Base-by-base conservation (phyloP, 2,888 invertebrate species). In the Drosophila peninsularis region DNA sequence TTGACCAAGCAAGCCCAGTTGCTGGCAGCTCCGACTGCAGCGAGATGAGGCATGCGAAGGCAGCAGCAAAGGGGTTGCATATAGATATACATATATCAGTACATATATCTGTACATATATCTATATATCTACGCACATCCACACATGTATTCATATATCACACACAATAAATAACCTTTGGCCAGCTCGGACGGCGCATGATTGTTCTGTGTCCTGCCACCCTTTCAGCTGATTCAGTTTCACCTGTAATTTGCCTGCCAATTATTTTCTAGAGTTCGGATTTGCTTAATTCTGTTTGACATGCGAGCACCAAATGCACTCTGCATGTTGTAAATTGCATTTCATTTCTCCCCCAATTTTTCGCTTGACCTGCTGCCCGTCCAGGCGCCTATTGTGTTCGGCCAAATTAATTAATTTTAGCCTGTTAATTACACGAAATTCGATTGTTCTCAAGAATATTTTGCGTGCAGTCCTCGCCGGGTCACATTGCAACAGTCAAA, bases 211-310 rank as follows among this genome's bases (percentile, higher is more conserved):
- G n/a, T 6, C 13, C 13, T 17, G n/a, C 2, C 11, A 10, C 27
- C 1, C 27, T 11, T 5, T 24, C 24, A 5, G 5, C 17, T 11
- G 5, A 5, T 1, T 17, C n/a, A 3, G 6, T 11, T 19, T 30
- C 30, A 13, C 17, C 30, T 32, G 24, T 32, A 47, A 47, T 47
- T 32, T 17, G 30, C 13, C 2, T 13, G 17, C 19, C 47, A 47
- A 32, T 47, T 47, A 47, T 30, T 32, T 30, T 17, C 30, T 32
- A 47, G 17, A 47, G 32, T 32, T 47, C 32, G 30, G 47, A 47
- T 36, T 36, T 52, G 36, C 6, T 21, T 52, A 52, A 36, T 52
- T n/a, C 36, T 3, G 30, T 36, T 36, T 36, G 24, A 52, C 36
- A 36, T 52, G 36, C 24, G 24, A 36, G 50, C 50, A 6, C 1